These are phyloP conservation scores for Noctua janthe DNA, from an alignment of 2,888 invertebrate species.

Conservation along the genomic window DNA sequence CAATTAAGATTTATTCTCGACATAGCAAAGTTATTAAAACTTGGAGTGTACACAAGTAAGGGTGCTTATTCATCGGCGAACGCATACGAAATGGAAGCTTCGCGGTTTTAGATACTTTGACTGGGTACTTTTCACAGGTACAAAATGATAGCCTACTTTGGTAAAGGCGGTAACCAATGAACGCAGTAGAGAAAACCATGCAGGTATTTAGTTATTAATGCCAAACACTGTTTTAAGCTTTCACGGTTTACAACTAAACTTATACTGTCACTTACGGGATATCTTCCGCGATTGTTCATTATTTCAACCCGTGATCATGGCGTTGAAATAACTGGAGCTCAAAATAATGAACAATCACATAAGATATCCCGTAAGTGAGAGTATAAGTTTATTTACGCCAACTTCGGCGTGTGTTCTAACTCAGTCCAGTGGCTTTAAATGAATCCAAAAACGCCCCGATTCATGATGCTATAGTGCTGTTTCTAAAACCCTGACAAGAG, in stretches of 20 bases:
- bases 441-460: background rate
- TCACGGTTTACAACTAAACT: no score
- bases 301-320: no score
- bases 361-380: no score
- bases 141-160: constrained; percentile 7
- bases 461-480: background rate
- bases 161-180: background rate
- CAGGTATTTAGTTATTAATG: background rate
- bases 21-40: constrained; percentile 68
- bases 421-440: background rate
- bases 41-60: constrained; percentile 50
- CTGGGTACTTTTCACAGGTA: background rate
- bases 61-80: background rate
- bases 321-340: no score
- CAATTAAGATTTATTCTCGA: constrained; percentile 61
- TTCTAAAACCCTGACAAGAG: background rate
- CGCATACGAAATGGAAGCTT: background rate
- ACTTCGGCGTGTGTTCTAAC: no score
- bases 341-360: no score
- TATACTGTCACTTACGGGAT: no score
- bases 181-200: no score
- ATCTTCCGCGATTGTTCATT: no score
- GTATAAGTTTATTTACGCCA: background rate
- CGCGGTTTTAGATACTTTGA: background rate
- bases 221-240: no score